Evolutionary conservation across 2,113 vertebrate genomes (phyloP).

Genomic region (Erpornis zantholeuca): DNA sequence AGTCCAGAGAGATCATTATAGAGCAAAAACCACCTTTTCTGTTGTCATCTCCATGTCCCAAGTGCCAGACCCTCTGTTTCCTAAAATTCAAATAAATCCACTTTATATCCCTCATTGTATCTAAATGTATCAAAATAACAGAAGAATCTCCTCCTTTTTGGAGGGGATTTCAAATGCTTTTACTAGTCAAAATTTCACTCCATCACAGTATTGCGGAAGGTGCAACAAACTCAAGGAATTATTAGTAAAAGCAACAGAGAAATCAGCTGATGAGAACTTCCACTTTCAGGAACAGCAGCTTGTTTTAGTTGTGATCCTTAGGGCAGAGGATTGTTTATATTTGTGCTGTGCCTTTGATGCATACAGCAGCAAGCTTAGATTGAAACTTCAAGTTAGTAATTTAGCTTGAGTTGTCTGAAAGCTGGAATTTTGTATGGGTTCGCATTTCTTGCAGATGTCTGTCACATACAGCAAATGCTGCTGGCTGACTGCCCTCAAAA

Average conservation of each 20-base stretch:
- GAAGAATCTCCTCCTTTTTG: not conserved
- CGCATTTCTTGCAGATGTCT: not conserved
- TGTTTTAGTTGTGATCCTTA: not conserved
- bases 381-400: not conserved
- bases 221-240: not conserved
- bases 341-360: not conserved
- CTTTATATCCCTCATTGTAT: not conserved
- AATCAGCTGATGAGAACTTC: not conserved
- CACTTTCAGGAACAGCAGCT: not conserved
- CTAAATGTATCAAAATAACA: not conserved
- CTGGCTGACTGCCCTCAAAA: conserved; percentile 24
- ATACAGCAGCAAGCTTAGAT: not conserved
- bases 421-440: not conserved
- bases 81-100: not conserved
- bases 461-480: not conserved
- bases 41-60: not conserved
- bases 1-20: not conserved
- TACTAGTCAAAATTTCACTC: not conserved
- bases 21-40: not conserved
- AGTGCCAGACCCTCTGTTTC: not conserved
- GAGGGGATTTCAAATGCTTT: not conserved
- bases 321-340: not conserved
- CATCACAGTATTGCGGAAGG: not conserved
- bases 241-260: not conserved
- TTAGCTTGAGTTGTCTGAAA: conserved; percentile 5